phyloP scores from a whole-genome alignment of 1,140 invertebrate genomes.

The Drosophila albomicans region DNA sequence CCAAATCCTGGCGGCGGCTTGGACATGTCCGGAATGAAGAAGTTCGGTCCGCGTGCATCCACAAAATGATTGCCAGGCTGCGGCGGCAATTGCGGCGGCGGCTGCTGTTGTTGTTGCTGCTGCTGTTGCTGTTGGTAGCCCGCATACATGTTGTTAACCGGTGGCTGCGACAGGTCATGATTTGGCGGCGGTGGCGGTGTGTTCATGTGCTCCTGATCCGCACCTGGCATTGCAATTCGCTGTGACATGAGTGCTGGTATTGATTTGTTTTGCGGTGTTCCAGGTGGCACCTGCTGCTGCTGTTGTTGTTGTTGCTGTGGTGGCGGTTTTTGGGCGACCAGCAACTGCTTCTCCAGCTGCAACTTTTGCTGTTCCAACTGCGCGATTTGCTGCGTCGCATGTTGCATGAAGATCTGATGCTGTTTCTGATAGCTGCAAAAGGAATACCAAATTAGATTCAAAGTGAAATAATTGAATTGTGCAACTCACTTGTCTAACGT shows the following conservation, averaged over 20 bases:
- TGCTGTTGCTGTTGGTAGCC: conserved; percentile 56
- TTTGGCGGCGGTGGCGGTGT: conserved; percentile 40
- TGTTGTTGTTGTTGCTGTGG: conserved; percentile 47
- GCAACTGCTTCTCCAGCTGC: conserved; percentile 89
- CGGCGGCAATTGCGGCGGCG: conserved; percentile 47
- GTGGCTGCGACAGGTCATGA: conserved; percentile 43
- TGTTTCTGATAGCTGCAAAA: conserved; percentile 91
- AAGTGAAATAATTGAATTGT: too few relatives aligned
- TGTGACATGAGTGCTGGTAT: conserved; percentile 76
- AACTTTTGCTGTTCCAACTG: conserved; percentile 92
- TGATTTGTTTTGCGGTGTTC: conserved; percentile 42
- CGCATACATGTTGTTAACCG: conserved; percentile 56
- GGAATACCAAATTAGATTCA: neutral
- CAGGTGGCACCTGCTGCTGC: conserved; percentile 40
- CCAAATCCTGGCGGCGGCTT: conserved; percentile 93
- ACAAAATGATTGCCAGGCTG: conserved; percentile 54
- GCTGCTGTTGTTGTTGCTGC: conserved; percentile 54
- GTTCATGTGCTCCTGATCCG: conserved; percentile 57
- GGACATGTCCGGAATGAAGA: conserved; percentile 91
- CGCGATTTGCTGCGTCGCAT: conserved; percentile 95
- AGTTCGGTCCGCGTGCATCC: conserved; percentile 82
- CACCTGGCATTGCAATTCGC: conserved; percentile 58
- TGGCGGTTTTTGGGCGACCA: conserved; percentile 71
- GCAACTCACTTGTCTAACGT: conserved; percentile 89
- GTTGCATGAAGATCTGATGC: conserved; percentile 97